Evolutionary conservation across 2,797 vertebrate species (phyloP), one percentile per base, ranked within the genome.

Genomic region (Podargus strigoides): DNA sequence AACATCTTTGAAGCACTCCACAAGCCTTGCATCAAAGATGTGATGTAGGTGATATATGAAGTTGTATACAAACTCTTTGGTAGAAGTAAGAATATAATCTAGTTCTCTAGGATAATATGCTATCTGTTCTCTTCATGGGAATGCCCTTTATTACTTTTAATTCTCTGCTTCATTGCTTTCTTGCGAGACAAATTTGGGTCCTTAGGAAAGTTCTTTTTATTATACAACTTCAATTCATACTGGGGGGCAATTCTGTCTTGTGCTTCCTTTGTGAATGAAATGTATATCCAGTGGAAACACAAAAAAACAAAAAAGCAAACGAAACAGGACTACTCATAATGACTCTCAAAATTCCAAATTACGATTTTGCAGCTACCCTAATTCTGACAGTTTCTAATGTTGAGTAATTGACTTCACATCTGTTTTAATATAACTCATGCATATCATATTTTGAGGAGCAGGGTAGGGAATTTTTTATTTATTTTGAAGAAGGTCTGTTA

Each of bases 341-440:
- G 14, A 41, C 21, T 63, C 39, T 30, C 13, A 72, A 21, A 44
- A 70, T 14, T 58, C 41, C 39, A 79, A 49, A 73, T 36, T 53
- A 53, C 53, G 53, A 55, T 39, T 58, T 28, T 24, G 46, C 14
- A 59, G 6, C 14, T 81, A 32, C 44, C 20, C 15, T 21, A 50
- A 67, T 50, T 81, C 10, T 58, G 47, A 42, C 2, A 22, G 68
- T 64, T 86, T 72, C 10, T 32, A 19, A 44, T 52, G 3, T 83
- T 49, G 44, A 69, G 7, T 12, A 76, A 73, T n/a, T 68, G 30
- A 63, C 5, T n/a, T 42, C 81, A n/a, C 15, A 19, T 52, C 10
- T 26, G 7, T 66, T 34, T 34, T 85, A 56, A 27, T 34, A 34
- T 74, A 67, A 62, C 5, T 66, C 0, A 0, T 12, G 55, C 5